Evolutionary conservation across 2,888 invertebrate genomes (phyloP).

Genomic region (Drosophila infuscata): DNA sequence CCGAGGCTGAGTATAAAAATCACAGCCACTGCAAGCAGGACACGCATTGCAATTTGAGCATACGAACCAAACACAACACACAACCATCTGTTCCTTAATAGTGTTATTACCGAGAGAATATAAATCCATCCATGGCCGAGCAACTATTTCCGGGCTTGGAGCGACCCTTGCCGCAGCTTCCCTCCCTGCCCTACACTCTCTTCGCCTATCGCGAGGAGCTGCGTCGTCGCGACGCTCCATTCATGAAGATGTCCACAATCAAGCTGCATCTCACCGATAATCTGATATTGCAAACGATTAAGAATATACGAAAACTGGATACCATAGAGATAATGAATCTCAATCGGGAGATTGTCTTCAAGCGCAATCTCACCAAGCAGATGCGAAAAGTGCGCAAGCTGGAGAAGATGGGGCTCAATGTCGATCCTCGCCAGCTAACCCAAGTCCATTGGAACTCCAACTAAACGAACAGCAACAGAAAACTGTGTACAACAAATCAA

Average conservation of each 20-base stretch:
- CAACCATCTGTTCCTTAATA: constrained; percentile 23
- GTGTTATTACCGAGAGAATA: neutral
- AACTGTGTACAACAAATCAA: constrained; percentile 23
- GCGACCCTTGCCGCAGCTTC: constrained; percentile 67
- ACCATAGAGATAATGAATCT: constrained; percentile 71
- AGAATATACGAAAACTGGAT: constrained; percentile 66
- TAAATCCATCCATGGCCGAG: constrained; percentile 54
- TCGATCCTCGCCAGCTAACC: constrained; percentile 68
- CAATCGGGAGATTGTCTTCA: constrained; percentile 70
- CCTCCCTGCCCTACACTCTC: constrained; percentile 66
- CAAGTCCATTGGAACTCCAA: constrained; percentile 49
- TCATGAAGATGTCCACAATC: constrained; percentile 74
- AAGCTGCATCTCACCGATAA: constrained; percentile 71
- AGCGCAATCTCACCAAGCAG: constrained; percentile 62
- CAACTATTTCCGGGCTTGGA: constrained; percentile 65
- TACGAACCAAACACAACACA: constrained; percentile 29
- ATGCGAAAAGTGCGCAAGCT: constrained; percentile 67
- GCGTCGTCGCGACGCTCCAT: constrained; percentile 63
- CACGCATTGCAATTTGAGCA: constrained; percentile 41
- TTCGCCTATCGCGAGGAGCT: constrained; percentile 71
- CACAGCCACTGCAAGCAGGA: neutral
- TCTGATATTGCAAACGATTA: constrained; percentile 69
- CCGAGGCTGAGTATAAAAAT: constrained; percentile 53
- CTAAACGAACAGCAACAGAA: constrained; percentile 11
- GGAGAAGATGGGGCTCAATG: constrained; percentile 63